These are phyloP conservation scores for Ochotona princeps DNA, from an alignment of 2,113 vertebrate species.

Conservation along the genomic window DNA sequence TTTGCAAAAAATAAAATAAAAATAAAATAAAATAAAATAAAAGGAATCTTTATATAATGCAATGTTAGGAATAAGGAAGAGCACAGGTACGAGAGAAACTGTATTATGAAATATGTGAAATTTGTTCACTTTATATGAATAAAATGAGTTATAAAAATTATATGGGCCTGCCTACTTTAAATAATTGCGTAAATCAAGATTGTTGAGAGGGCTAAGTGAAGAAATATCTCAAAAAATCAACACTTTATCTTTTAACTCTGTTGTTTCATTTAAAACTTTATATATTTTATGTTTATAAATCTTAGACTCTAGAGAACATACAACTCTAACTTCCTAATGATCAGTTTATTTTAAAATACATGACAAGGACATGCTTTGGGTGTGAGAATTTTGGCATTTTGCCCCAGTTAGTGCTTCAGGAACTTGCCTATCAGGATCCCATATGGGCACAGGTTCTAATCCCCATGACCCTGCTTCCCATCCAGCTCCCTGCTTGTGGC, in stretches of 20 bases:
- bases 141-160: not conserved
- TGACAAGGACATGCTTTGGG: not conserved
- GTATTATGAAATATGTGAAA: too few relatives aligned
- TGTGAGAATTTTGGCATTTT: slow-evolving; percentile 6
- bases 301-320: not conserved
- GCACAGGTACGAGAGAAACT: too few relatives aligned
- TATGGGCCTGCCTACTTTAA: not conserved
- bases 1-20: not conserved
- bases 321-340: not conserved
- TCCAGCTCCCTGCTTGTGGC: too few relatives aligned
- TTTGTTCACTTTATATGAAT: too few relatives aligned
- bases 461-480: too few relatives aligned
- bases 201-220: not conserved
- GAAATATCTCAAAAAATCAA: not conserved
- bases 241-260: not conserved
- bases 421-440: too few relatives aligned
- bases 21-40: too few relatives aligned
- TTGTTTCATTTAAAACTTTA: not conserved
- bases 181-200: not conserved
- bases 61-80: too few relatives aligned
- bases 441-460: too few relatives aligned
- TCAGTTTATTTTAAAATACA: not conserved
- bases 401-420: not conserved
- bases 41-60: too few relatives aligned
- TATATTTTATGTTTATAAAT: not conserved